A percentile compares a stretch with the other conserved stretches of the same genome.
Evolutionary conservation across 2,113 vertebrate genomes (phyloP).

Genomic region (Apaloderma vittatum): DNA sequence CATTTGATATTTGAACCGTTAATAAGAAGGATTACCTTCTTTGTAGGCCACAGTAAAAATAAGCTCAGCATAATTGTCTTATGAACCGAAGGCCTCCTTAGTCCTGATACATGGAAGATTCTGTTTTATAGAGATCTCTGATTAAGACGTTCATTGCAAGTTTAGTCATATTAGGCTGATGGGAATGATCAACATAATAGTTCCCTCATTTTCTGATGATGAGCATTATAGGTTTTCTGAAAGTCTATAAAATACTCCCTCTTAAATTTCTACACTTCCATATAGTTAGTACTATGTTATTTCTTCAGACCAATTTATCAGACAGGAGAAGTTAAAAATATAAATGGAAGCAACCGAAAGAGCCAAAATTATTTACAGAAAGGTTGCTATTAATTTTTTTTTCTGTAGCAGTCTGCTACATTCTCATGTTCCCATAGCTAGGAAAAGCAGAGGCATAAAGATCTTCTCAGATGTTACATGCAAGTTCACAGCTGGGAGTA

Average conservation of each 20-base stretch:
- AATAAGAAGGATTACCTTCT: conserved; percentile 61
- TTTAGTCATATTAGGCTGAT: background rate
- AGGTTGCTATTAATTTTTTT: background rate
- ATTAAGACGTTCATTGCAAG: conserved; percentile 45
- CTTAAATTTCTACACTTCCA: background rate
- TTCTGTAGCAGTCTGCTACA: background rate
- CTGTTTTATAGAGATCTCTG: conserved; percentile 31
- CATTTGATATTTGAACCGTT: conserved; percentile 45
- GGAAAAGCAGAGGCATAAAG: background rate
- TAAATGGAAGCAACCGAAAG: conserved; percentile 54
- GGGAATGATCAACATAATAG: background rate
- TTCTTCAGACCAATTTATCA: conserved; percentile 43
- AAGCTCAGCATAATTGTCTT: conserved; percentile 49
- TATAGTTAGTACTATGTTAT: conserved; percentile 1
- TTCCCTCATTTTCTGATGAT: background rate
- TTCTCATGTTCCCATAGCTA: background rate
- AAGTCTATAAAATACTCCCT: background rate
- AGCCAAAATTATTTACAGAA: conserved; percentile 49
- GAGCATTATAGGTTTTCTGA: background rate
- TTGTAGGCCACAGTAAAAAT: conserved; percentile 14
- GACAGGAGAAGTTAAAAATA: conserved; percentile 50
- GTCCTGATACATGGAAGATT: conserved; percentile 41
- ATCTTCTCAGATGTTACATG: background rate
- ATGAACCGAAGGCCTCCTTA: conserved; percentile 19
- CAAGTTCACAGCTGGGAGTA: background rate